Base-by-base conservation (phyloP, 2,888 invertebrate species). In the Phragmatobia fuliginosa region DNA sequence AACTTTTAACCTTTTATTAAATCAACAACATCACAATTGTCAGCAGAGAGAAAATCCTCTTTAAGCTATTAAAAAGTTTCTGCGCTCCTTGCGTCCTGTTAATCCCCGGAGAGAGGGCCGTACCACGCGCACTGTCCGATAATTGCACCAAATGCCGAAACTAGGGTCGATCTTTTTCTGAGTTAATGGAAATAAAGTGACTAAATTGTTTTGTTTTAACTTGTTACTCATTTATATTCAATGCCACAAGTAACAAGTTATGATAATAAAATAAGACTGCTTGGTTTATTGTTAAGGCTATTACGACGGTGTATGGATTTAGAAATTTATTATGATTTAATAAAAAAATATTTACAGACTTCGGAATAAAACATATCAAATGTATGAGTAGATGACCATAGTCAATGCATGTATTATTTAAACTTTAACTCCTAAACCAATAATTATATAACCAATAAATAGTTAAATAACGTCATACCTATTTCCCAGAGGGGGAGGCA, bases 11-110 rank as follows among this genome's bases (percentile, higher is more conserved):
- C 62, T 69, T 69, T 60, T 52, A 70, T 62, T 66, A 52, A 62
- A 62, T 61, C 45, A 56, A 56, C 56, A 59, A 41, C 45, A 49
- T 49, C 58, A 41, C 62, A 28, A 36, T 66, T 41, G 56, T 8
- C 33, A 31, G 63, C 58, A 61, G 49, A 61, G 60, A 31, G 70
- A 68, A 69, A 68, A 68, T 69, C 66, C 72, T 70, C 69, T 72
- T 67, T 64, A 76, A 73, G 68, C 79, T 75, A 77, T 75, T 77
- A 77, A 78, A 83, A 83, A 77, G 73, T 77, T 80, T 68, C 73
- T 79, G 70, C 75, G 70, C 65, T 56, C 70, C 66, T 31, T 70
- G 62, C 64, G 62, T 66, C 74, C 71, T 58, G 64, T 21, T 81
- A 81, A 80, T 79, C 76, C 78, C 79, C 56, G 33, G 73, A 74